Percentiles rank a stretch among this genome's conserved stretches.
phyloP scores from a whole-genome alignment of 1,140 invertebrate genomes.

The Nixonia krombeini region DNA sequence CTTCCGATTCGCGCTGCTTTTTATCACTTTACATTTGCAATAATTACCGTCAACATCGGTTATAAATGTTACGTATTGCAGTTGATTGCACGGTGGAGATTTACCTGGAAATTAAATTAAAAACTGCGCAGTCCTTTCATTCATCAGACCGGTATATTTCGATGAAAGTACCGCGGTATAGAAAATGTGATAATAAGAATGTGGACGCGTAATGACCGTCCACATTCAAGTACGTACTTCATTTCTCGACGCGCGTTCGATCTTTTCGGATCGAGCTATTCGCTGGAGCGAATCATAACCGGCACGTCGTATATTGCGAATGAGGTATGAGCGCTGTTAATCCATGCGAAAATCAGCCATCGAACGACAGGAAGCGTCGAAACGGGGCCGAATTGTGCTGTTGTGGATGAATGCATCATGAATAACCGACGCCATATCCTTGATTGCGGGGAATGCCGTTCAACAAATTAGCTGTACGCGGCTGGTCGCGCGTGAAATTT shows the following conservation, averaged over 20 bases:
- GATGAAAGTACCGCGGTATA: no score
- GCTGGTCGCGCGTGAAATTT: not conserved
- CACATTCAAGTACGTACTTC: not conserved
- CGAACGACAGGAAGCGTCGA: conserved; percentile 22
- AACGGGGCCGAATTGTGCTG: conserved; percentile 16
- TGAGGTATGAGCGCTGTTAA: conserved; percentile 24
- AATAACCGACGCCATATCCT: conserved; percentile 42
- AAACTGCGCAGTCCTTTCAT: no score
- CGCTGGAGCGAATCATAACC: conserved; percentile 16
- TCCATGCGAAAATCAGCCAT: conserved; percentile 28
- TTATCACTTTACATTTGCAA: no score
- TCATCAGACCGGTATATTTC: no score
- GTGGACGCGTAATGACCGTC: not conserved
- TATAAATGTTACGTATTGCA: no score
- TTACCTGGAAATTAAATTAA: no score
- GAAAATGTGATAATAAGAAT: not conserved
- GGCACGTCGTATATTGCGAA: conserved; percentile 9
- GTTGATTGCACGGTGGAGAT: no score
- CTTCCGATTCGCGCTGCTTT: no score
- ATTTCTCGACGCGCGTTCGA: conserved; percentile 19
- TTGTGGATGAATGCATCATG: conserved; percentile 33
- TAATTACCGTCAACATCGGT: no score
- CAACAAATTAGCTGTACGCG: conserved; percentile 26
- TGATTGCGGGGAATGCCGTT: conserved; percentile 38
- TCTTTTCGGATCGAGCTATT: conserved; percentile 15